phyloP scores from a whole-genome alignment of 2,888 invertebrate species.

The Erebia epiphron region DNA sequence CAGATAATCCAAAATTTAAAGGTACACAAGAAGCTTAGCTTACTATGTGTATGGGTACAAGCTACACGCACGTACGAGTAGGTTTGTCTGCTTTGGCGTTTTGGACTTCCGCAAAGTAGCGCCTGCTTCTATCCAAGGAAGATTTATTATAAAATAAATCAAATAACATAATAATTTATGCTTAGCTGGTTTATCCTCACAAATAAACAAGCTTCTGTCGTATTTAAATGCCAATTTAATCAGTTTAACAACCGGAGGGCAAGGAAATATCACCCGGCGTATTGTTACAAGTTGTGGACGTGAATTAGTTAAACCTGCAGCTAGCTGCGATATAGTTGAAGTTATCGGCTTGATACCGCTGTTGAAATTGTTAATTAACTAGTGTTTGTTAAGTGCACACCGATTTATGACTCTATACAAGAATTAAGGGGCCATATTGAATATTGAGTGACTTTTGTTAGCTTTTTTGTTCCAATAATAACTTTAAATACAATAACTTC shows the following conservation, averaged over 20 bases:
- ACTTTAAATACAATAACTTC: no score
- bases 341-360: constrained; percentile 39
- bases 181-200: neutral
- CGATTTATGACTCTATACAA: constrained; percentile 46
- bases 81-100: no score
- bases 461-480: no score
- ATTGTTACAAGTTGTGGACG: constrained; percentile 26
- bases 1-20: no score
- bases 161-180: neutral
- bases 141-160: neutral
- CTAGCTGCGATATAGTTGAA: constrained; percentile 34
- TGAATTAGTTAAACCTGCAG: constrained; percentile 31
- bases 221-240: constrained; percentile 35
- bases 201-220: neutral
- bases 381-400: constrained; percentile 47
- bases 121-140: no score
- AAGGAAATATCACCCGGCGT: constrained; percentile 18
- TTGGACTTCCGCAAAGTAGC: no score
- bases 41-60: no score
- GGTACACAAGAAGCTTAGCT: no score
- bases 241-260: constrained; percentile 28
- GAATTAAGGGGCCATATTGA: constrained; percentile 36
- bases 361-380: constrained; percentile 59
- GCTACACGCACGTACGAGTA: no score
- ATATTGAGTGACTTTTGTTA: no score